A percentile compares a stretch with the other conserved stretches of the same genome.
phyloP scores from a whole-genome alignment of 2,888 invertebrate genomes.

The Cerceris rybyensis region DNA sequence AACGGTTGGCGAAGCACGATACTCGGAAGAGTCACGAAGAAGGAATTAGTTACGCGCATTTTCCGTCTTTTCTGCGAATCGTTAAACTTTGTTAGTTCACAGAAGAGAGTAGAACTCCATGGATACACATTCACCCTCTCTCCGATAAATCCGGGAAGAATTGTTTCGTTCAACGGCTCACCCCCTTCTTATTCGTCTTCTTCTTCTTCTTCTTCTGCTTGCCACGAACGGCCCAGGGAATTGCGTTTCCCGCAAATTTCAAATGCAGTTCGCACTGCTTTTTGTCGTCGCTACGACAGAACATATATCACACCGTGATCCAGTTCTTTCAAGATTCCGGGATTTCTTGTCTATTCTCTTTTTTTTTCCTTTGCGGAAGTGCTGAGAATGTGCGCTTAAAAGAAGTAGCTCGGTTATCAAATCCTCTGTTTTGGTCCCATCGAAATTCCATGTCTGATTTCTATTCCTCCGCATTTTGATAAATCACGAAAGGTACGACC shows the following conservation, averaged over 20 bases:
- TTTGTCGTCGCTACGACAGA: slow-evolving; percentile 6
- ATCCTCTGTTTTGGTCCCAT: slow-evolving; percentile 20
- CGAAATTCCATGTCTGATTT: slow-evolving; percentile 4
- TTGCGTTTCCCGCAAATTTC: slow-evolving; percentile 38
- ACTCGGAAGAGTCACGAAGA: neutral
- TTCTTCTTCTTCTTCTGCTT: neutral
- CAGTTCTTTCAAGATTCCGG: slow-evolving; percentile 11
- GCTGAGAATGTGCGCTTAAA: slow-evolving; percentile 30
- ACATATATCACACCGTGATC: slow-evolving; percentile 39
- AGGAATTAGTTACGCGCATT: too few relatives aligned
- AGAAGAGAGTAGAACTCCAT: too few relatives aligned
- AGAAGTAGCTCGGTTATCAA: slow-evolving; percentile 12
- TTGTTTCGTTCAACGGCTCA: slow-evolving; percentile 3
- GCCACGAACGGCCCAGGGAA: neutral
- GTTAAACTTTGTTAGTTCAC: too few relatives aligned
- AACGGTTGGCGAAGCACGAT: neutral
- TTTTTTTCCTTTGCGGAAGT: slow-evolving; percentile 28
- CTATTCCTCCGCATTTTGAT: neutral
- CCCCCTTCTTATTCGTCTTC: too few relatives aligned
- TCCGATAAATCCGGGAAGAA: slow-evolving; percentile 11
- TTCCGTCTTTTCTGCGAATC: too few relatives aligned
- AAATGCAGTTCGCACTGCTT: slow-evolving; percentile 33
- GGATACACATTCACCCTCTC: too few relatives aligned
- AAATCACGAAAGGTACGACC: too few relatives aligned
- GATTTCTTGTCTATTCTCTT: neutral